Percentiles rank a stretch among this genome's conserved stretches.
These are phyloP conservation scores for Phrynocephalus vlangalii DNA, from an alignment of 2,797 vertebrate genomes.

Conservation along the genomic window DNA sequence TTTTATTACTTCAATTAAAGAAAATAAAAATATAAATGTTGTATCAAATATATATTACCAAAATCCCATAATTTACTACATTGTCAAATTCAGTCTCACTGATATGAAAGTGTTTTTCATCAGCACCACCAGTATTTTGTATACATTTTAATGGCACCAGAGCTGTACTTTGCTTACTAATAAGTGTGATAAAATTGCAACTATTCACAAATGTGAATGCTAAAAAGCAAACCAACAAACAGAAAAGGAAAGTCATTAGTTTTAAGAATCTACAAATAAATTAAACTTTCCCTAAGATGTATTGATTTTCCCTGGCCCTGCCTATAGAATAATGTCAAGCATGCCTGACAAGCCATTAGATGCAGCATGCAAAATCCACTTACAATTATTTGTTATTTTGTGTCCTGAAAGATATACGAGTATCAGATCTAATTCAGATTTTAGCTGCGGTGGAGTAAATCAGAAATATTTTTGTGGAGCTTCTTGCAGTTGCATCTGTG, in stretches of 20 bases:
- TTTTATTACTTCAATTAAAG: conserved; percentile 14
- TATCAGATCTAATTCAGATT: conserved; percentile 55
- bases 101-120: background rate
- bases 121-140: conserved; percentile 4
- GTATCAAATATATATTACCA: conserved; percentile 4
- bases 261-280: conserved; percentile 82
- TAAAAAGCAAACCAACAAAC: conserved; percentile 76
- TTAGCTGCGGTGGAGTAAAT: conserved; percentile 30
- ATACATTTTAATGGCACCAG: conserved; percentile 45
- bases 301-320: conserved; percentile 81
- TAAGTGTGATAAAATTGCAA: conserved; percentile 67
- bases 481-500: conserved; percentile 35
- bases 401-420: conserved; percentile 65
- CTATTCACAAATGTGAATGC: conserved; percentile 70
- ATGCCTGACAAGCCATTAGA: conserved; percentile 78
- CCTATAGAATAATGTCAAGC: conserved; percentile 81
- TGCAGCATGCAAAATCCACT: conserved; percentile 78
- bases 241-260: conserved; percentile 79
- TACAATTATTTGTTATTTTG: conserved; percentile 76
- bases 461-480: conserved; percentile 48
- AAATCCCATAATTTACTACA: conserved; percentile 13
- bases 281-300: conserved; percentile 82
- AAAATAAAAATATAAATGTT: conserved; percentile 31
- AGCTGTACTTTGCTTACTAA: conserved; percentile 55
- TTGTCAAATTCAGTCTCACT: conserved; percentile 18